Evolutionary conservation across 1,140 invertebrate genomes (phyloP), one percentile per base, ranked within the genome.

Genomic region (Drosophila aff.): DNA sequence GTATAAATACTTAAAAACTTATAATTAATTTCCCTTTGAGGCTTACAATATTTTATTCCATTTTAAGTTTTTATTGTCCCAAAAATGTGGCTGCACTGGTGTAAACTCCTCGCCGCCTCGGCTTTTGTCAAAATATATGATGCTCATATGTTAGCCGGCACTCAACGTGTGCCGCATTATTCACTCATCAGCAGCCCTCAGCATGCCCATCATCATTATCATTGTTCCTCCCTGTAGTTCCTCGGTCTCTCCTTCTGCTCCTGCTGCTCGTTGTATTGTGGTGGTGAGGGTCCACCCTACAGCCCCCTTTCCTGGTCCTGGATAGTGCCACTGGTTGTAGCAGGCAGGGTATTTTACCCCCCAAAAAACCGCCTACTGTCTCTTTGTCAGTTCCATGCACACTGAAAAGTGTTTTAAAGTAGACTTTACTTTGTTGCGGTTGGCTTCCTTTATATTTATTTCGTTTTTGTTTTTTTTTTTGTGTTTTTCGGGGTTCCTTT

Each of bases 151-250:
- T 82, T 82, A 82, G 81, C 81, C 68, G 80, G 76, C 81, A 82
- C 81, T 82, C 81, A 82, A 82, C 81, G 81, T 82, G 81, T 82
- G 81, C 81, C 81, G 81, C 81, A 82, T 82, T 82, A 82, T 82
- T 82, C 81, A 82, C 81, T 82, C 81, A 82, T 82, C 81, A 82
- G 81, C 81, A 83, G 74, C 79, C 74, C 78, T 66, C 79, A 82
- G 79, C 76, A 82, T 76, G 81, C 81, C 81, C 81, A 82, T 82
- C 81, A 82, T 83, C 81, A 82, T 82, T 82, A 82, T 82, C 80
- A 82, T 82, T 82, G 80, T 82, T 82, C 68, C 74, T 75, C 67
- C 68, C 68, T 75, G 79, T 67, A 82, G 73, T 59, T 59, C 31
- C 59, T 43, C 9, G 53, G 41, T 41, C 53, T 26, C 46, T 46